phyloP scores from a whole-genome alignment of 2,113 vertebrate genomes.

The Otis tarda region DNA sequence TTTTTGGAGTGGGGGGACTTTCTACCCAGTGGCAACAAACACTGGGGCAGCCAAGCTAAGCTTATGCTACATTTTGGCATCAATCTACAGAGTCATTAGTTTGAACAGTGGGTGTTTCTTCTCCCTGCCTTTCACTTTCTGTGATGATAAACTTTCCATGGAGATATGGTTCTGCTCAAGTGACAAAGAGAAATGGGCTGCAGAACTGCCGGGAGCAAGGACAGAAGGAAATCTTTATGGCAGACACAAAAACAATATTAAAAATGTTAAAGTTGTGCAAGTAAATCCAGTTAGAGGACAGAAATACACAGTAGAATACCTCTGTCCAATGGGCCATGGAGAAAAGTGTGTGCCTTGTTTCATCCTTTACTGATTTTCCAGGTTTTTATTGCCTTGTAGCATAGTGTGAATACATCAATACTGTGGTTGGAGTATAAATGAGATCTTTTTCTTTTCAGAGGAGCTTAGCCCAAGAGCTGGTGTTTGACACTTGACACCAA shows the following conservation, averaged over 20 bases:
- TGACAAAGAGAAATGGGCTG: conserved; percentile 56
- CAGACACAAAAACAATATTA: conserved; percentile 24
- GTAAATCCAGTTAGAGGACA: conserved; percentile 19
- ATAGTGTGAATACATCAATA: background rate
- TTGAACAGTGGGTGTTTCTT: conserved; percentile 5
- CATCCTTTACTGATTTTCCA: background rate
- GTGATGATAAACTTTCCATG: conserved; percentile 27
- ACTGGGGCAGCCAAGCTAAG: background rate
- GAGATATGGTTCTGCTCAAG: conserved; percentile 13
- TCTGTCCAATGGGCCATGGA: background rate
- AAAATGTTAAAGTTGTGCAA: conserved; percentile 11
- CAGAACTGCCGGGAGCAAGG: conserved; percentile 18
- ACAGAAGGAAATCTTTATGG: conserved; percentile 37
- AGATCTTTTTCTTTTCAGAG: background rate
- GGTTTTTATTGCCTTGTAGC: background rate
- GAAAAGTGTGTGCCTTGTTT: background rate
- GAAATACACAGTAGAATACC: background rate
- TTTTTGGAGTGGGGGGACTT: background rate
- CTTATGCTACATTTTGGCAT: background rate
- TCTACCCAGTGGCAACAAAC: background rate
- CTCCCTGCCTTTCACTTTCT: conserved; percentile 28
- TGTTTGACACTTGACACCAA: background rate
- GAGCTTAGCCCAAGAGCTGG: background rate
- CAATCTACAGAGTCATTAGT: conserved; percentile 9
- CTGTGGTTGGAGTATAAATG: background rate